Conservation (phyloP, 1,140 invertebrate genomes). For the Drosophila oshimai region DNA sequence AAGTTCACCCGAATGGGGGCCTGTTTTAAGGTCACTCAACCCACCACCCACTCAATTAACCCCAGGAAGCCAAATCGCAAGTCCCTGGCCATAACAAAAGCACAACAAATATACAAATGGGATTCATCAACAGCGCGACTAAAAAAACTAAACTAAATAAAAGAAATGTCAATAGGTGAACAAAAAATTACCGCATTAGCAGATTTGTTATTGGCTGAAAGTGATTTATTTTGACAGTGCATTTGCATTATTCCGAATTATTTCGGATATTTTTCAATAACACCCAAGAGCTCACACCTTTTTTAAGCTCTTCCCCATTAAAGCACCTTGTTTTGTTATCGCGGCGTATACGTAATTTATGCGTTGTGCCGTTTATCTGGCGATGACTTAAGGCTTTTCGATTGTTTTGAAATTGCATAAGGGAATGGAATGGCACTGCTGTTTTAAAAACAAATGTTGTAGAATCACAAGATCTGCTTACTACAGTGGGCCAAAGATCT, state of each 20-base stretch:
- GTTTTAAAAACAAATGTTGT: neutral
- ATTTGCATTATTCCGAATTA: slow-evolving; percentile 16
- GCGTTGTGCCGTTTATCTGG: neutral
- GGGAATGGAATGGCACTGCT: neutral
- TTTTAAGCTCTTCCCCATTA: neutral
- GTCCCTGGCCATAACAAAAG: slow-evolving; percentile 21
- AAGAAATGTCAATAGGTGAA: neutral
- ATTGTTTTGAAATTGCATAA: slow-evolving; percentile 13
- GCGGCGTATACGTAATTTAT: slow-evolving; percentile 26
- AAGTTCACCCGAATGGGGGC: slow-evolving; percentile 10
- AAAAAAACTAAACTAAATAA: neutral
- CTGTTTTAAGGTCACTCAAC: slow-evolving; percentile 10
- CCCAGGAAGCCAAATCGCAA: neutral
- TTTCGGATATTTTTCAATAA: neutral
- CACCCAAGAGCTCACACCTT: neutral
- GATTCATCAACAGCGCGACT: neutral
- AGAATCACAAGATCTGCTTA: slow-evolving; percentile 8
- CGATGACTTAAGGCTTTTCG: neutral
- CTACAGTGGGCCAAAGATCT: slow-evolving; percentile 1
- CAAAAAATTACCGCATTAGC: slow-evolving; percentile 5
- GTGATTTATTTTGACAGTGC: slow-evolving; percentile 19
- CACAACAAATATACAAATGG: slow-evolving; percentile 1
- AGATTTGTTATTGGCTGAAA: neutral
- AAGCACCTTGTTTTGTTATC: neutral
- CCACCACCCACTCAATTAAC: neutral